Conservation (phyloP, 2,888 invertebrate species). For the Halictus quadricinctus region DNA sequence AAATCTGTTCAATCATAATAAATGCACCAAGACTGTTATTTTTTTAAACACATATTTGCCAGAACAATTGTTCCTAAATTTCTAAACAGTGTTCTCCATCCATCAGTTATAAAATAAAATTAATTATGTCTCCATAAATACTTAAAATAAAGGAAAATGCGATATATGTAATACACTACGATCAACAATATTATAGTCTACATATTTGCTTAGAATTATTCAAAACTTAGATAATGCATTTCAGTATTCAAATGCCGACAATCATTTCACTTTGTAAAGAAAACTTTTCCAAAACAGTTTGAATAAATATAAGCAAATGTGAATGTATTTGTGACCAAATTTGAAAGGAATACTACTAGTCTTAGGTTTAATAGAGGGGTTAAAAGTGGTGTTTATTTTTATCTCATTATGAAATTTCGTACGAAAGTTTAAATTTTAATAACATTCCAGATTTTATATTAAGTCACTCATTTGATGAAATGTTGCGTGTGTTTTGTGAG, state of each 20-base stretch:
- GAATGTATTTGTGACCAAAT: constrained; percentile 8
- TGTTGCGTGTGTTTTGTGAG: constrained; percentile 30
- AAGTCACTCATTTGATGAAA: constrained; percentile 17
- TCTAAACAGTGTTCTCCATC: constrained; percentile 38
- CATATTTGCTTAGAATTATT: constrained; percentile 39
- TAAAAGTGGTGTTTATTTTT: constrained; percentile 19
- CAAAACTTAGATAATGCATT: constrained; percentile 4
- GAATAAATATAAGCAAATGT: constrained; percentile 36
- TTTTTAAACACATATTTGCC: constrained; percentile 50
- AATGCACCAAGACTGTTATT: constrained; percentile 57
- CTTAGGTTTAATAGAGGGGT: constrained; percentile 13
- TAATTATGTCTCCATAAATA: constrained; percentile 44
- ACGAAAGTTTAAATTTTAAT: constrained; percentile 21
- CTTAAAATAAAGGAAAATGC: constrained; percentile 53
- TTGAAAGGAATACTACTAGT: constrained; percentile 30
- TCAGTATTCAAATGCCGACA: constrained; percentile 12
- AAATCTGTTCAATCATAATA: constrained; percentile 33
- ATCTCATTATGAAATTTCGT: constrained; percentile 17
- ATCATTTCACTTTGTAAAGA: not conserved
- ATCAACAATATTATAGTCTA: constrained; percentile 21
- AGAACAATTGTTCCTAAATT: constrained; percentile 46
- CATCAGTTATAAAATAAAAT: constrained; percentile 43
- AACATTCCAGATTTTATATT: constrained; percentile 5
- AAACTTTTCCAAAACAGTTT: not conserved
- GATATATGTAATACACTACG: constrained; percentile 8